These are phyloP conservation scores for Globicephala melas DNA, from an alignment of 2,113 vertebrate genomes.

Conservation along the genomic window DNA sequence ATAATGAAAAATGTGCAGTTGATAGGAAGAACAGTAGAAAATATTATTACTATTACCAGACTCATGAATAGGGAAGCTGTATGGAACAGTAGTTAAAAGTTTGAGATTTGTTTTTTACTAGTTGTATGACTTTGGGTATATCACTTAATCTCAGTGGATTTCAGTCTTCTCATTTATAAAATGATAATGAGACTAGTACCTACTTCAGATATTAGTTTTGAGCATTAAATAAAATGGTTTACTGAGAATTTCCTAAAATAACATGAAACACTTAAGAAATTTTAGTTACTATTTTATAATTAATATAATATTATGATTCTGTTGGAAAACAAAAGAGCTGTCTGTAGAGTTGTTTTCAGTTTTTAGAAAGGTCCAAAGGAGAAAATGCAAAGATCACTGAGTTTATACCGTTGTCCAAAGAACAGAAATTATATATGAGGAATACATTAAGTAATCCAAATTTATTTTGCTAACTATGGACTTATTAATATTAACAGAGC, in stretches of 20 bases:
- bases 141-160: not conserved
- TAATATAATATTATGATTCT: not conserved
- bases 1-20: not conserved
- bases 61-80: not conserved
- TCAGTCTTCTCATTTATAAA: conserved; percentile 7
- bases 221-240: not conserved
- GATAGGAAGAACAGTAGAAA: not conserved
- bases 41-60: not conserved
- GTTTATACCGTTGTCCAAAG: not conserved
- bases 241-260: not conserved
- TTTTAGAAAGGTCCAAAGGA: not conserved
- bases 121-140: not conserved
- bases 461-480: not conserved
- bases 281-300: conserved; percentile 15
- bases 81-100: not conserved
- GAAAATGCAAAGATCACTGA: not conserved
- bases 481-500: not conserved
- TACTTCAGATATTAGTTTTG: not conserved
- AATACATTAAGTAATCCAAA: conserved; percentile 1
- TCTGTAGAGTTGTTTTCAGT: not conserved
- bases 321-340: not conserved
- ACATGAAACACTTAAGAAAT: not conserved
- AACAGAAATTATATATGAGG: not conserved
- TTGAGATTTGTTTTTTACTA: not conserved
- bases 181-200: not conserved